A percentile compares a stretch with the other conserved stretches of the same genome.
phyloP scores from a whole-genome alignment of 1,140 invertebrate genomes.

The Drosophila sturtevanti region DNA sequence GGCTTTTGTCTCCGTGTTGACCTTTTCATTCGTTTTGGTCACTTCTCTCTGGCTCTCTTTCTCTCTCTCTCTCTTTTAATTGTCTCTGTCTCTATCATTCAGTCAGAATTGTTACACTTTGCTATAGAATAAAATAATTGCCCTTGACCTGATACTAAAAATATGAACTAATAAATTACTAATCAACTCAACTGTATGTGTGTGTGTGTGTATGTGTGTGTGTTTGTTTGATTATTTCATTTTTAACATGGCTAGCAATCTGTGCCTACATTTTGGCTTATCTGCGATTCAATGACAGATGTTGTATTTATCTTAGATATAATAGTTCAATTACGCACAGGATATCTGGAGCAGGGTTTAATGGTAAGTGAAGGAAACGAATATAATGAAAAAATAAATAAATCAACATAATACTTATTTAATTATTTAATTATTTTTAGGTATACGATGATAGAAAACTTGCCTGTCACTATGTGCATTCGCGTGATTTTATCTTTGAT shows the following conservation, averaged over 20 bases:
- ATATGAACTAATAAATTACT: slow-evolving; percentile 26
- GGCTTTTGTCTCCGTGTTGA: slow-evolving; percentile 47
- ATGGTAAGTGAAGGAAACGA: slow-evolving; percentile 90
- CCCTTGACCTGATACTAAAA: slow-evolving; percentile 59
- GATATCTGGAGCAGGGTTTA: slow-evolving; percentile 97
- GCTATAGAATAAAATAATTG: slow-evolving; percentile 43
- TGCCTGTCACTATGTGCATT: slow-evolving; percentile 93
- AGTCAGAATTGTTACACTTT: background rate
- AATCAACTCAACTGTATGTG: background rate
- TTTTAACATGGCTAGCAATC: slow-evolving; percentile 84
- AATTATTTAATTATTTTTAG: slow-evolving; percentile 51
- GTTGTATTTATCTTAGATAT: slow-evolving; percentile 94
- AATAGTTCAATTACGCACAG: slow-evolving; percentile 94
- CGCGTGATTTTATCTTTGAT: slow-evolving; percentile 93
- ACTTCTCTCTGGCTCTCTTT: too few species aligned
- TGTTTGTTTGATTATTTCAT: background rate
- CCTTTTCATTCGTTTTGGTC: slow-evolving; percentile 50
- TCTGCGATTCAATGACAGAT: slow-evolving; percentile 93
- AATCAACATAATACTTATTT: background rate
- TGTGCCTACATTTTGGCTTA: slow-evolving; percentile 89
- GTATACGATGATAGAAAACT: slow-evolving; percentile 95
- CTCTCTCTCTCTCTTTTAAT: too few species aligned
- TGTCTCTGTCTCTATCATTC: too few species aligned
- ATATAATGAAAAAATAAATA: too few species aligned
- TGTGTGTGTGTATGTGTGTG: background rate